phyloP scores from a whole-genome alignment of 2,797 vertebrate species.

The Gadopsis bispinosus region DNA sequence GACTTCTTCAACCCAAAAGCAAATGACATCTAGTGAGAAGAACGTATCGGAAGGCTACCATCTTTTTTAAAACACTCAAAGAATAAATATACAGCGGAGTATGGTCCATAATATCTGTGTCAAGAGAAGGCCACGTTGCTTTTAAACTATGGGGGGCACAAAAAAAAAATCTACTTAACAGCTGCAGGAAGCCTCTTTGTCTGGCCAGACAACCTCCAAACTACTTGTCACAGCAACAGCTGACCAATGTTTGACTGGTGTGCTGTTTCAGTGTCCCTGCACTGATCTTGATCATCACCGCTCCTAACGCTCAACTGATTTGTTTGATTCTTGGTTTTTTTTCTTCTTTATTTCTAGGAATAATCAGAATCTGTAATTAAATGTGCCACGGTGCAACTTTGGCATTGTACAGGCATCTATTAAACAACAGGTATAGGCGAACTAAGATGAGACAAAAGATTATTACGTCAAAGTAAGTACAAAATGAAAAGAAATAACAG shows the following conservation, averaged over 20 bases:
- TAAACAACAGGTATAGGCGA: slow-evolving; percentile 1
- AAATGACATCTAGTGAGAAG: neutral
- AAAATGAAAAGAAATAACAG: slow-evolving; percentile 15
- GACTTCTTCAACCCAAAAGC: slow-evolving; percentile 1
- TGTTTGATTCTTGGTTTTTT: neutral
- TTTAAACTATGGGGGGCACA: slow-evolving; percentile 18
- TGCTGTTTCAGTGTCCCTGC: neutral
- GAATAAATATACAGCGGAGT: slow-evolving; percentile 30
- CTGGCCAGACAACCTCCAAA: neutral
- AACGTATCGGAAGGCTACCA: neutral
- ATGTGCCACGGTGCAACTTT: slow-evolving; percentile 54
- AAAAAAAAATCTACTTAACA: slow-evolving; percentile 4
- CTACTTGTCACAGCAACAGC: neutral
- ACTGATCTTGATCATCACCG: neutral
- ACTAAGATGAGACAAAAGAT: neutral
- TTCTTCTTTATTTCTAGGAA: neutral
- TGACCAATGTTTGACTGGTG: neutral
- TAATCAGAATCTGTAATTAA: slow-evolving; percentile 2
- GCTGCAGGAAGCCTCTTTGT: neutral
- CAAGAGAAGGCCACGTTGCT: slow-evolving; percentile 67
- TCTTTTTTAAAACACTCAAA: slow-evolving; percentile 24
- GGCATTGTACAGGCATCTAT: slow-evolving; percentile 30
- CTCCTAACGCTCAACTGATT: neutral
- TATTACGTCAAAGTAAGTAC: neutral
- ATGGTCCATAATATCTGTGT: slow-evolving; percentile 14